phyloP scores from a whole-genome alignment of 1,140 invertebrate genomes.

The Nomia melanderi region DNA sequence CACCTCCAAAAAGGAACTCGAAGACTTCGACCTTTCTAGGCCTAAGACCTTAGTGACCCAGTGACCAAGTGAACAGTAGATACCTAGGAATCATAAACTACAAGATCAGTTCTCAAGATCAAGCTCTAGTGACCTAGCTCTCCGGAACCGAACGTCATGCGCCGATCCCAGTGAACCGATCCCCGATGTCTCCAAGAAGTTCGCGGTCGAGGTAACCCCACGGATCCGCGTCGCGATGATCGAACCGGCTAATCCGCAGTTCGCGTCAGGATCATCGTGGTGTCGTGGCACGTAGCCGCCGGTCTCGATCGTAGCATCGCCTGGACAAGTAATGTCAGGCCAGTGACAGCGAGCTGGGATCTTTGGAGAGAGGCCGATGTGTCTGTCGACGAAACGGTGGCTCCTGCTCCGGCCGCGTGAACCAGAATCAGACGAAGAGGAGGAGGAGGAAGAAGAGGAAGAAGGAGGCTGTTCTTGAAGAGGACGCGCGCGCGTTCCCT shows the following conservation, averaged over 20 bases:
- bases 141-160: too few relatives aligned
- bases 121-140: too few relatives aligned
- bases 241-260: constrained; percentile 41
- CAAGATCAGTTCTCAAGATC: too few relatives aligned
- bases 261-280: constrained; percentile 37
- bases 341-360: constrained; percentile 27
- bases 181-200: too few relatives aligned
- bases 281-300: too few relatives aligned
- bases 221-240: constrained; percentile 35
- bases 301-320: constrained; percentile 6
- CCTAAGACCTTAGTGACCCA: too few relatives aligned
- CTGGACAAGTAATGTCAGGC: constrained; percentile 35
- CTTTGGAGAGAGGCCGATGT: constrained; percentile 37
- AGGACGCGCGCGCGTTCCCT: background rate
- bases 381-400: constrained; percentile 46
- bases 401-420: constrained; percentile 28
- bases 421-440: constrained; percentile 2
- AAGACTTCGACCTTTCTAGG: too few relatives aligned
- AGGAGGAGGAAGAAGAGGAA: constrained; percentile 5
- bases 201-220: constrained; percentile 22
- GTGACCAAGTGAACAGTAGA: too few relatives aligned
- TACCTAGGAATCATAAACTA: too few relatives aligned
- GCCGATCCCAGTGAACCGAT: too few relatives aligned
- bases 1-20: too few relatives aligned
- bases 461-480: constrained; percentile 3